Evolutionary conservation across 2,113 vertebrate genomes (phyloP), one percentile per base, ranked within the genome.

Genomic region (Loxodonta africana): DNA sequence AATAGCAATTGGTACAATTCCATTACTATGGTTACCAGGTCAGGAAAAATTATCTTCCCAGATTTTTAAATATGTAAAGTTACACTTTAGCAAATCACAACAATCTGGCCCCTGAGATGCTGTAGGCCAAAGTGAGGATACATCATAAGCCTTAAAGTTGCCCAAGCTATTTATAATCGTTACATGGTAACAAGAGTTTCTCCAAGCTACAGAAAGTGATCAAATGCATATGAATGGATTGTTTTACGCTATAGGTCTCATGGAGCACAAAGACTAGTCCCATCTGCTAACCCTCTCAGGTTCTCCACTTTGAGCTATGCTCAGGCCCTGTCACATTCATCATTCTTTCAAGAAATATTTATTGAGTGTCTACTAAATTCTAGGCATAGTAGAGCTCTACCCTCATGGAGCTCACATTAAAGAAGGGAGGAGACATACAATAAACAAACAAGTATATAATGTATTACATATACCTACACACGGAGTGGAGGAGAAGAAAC

Each of bases 21-120:
- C n/a, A 26, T 82, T 92, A 37, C 77, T 93, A 5, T 89, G 51
- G 21, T 88, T 82, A 93, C 85, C 48, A 91, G 41, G 28, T 23
- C 44, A 46, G 91, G 15, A 74, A 88, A 88, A 93, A 60, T 57
- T 71, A 80, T 73, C 60, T 71, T 93, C 8, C 33, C 86, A 71
- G 25, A 65, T 41, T 83, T 95, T 90, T 62, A 80, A 60, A 84
- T 69, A 74, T 57, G 44, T n/a, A 51, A 51, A 25, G 73, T 57
- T 33, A 46, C 51, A 21, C 74, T 48, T 87, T n/a, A 77, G 41
- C 26, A 86, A 93, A 87, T 82, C 48, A 53, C 11, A 93, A 63
- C 51, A 77, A 89, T 2, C 18, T 87, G 60, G 60, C 26, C n/a
- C 26, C 33, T 71, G 41, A 92, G 33, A 26, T 53, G 8, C 18